phyloP scores from a whole-genome alignment of 2,888 invertebrate species.

The Zhengitettix transpicula region DNA sequence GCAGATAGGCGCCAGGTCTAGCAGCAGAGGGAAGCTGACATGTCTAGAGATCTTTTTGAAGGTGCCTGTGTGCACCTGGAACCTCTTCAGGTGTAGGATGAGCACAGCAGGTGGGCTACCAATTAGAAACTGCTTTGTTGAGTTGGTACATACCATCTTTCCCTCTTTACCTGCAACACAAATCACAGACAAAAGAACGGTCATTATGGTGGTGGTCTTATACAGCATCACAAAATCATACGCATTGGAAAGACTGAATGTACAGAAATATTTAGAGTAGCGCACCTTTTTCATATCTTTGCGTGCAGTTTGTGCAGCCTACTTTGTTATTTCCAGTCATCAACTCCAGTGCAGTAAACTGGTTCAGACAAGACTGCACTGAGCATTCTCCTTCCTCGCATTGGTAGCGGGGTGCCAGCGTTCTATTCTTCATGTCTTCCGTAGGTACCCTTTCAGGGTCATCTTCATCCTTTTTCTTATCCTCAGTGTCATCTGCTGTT shows the following conservation, averaged over 20 bases:
- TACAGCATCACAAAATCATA: too few species aligned
- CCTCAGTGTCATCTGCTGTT: not conserved
- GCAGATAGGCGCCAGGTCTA: conserved; percentile 86
- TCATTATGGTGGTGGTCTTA: too few species aligned
- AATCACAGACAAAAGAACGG: too few species aligned
- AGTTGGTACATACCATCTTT: conserved; percentile 62
- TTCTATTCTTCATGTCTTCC: conserved; percentile 21
- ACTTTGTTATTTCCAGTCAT: conserved; percentile 88
- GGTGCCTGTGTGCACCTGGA: conserved; percentile 49
- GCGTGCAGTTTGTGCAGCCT: conserved; percentile 79
- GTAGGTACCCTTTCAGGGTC: not conserved
- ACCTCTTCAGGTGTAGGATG: conserved; percentile 88
- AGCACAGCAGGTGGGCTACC: conserved; percentile 84
- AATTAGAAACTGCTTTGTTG: conserved; percentile 71
- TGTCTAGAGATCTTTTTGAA: conserved; percentile 72
- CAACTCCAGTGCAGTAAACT: conserved; percentile 80
- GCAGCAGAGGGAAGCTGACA: conserved; percentile 68
- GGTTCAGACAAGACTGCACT: conserved; percentile 76
- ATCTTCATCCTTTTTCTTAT: not conserved
- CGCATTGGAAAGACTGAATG: not conserved
- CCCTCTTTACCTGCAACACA: conserved; percentile 21
- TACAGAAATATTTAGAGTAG: not conserved
- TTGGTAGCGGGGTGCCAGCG: conserved; percentile 48
- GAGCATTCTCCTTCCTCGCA: conserved; percentile 67
- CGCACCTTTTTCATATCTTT: conserved; percentile 32